Conservation (phyloP, 2,797 vertebrate species). For the Girardinus metallicus region DNA sequence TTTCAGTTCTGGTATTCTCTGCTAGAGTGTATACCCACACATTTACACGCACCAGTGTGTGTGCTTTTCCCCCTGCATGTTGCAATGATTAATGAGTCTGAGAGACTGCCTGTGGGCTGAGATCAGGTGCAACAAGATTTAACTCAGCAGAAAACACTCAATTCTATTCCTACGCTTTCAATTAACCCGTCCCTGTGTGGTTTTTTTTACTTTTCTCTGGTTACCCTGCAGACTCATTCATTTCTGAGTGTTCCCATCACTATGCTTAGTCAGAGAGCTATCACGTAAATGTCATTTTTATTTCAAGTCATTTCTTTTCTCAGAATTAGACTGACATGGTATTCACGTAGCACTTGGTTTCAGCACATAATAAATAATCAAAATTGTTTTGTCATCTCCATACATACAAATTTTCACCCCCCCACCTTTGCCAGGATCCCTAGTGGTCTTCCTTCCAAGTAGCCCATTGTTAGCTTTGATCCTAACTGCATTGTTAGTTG, state of each 20-base stretch:
- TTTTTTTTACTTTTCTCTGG: conserved; percentile 30
- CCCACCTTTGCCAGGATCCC: neutral
- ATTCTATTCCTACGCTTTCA: conserved; percentile 76
- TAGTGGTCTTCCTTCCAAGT: neutral
- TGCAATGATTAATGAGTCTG: conserved; percentile 76
- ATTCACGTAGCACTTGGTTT: conserved; percentile 17
- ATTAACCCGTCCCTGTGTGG: conserved; percentile 70
- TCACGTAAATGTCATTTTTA: conserved; percentile 57
- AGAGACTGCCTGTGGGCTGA: conserved; percentile 69
- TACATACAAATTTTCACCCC: neutral
- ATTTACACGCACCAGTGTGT: conserved; percentile 10
- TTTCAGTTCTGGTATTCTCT: conserved; percentile 20
- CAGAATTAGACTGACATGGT: conserved; percentile 32
- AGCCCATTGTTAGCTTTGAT: neutral
- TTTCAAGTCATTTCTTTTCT: conserved; percentile 51
- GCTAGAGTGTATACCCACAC: neutral
- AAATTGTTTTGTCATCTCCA: neutral
- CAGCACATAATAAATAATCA: conserved; percentile 3
- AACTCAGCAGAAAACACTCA: conserved; percentile 76
- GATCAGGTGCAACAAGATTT: conserved; percentile 80
- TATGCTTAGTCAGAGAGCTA: conserved; percentile 36
- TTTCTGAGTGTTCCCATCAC: conserved; percentile 52
- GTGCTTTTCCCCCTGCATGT: conserved; percentile 9
- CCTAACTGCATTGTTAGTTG: neutral
- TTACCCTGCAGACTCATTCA: conserved; percentile 63